These are phyloP conservation scores for Umimayanthus chanpuru DNA, from an alignment of 92 coral and sea anemone genomes.

Conservation along the genomic window DNA sequence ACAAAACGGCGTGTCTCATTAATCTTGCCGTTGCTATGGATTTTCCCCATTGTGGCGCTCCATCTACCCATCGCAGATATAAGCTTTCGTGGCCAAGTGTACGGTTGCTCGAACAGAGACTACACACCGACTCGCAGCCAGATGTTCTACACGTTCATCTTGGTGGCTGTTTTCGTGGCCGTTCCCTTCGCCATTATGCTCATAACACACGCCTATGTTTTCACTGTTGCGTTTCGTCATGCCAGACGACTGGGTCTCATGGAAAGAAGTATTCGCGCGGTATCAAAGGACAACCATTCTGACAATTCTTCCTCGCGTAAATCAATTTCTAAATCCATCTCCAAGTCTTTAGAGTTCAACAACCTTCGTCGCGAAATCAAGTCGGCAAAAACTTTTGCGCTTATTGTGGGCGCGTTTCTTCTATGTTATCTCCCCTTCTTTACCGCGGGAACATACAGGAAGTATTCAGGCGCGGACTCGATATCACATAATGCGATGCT, in stretches of 20 bases:
- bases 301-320: neutral
- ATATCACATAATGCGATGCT: constrained; percentile 55
- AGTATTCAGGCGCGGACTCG: constrained; percentile 59
- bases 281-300: constrained; percentile 24
- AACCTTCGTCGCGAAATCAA: constrained; percentile 75
- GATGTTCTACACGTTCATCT: constrained; percentile 62
- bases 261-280: constrained; percentile 56
- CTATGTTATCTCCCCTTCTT: constrained; percentile 87
- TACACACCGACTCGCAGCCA: constrained; percentile 21
- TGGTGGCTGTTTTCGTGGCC: constrained; percentile 66
- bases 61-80: constrained; percentile 83
- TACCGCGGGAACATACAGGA: constrained; percentile 76
- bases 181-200: constrained; percentile 75
- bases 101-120: constrained; percentile 68
- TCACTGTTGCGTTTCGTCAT: constrained; percentile 70
- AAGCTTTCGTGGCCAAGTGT: constrained; percentile 75
- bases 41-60: constrained; percentile 50
- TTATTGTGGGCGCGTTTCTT: constrained; percentile 81
- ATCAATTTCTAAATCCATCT: neutral
- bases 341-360: constrained; percentile 18
- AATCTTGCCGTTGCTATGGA: constrained; percentile 59
- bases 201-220: constrained; percentile 74
- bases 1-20: constrained; percentile 58
- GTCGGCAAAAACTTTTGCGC: constrained; percentile 81
- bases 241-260: constrained; percentile 67